These are phyloP conservation scores for Lapara coniferarum DNA, from an alignment of 2,888 invertebrate genomes.

Conservation along the genomic window DNA sequence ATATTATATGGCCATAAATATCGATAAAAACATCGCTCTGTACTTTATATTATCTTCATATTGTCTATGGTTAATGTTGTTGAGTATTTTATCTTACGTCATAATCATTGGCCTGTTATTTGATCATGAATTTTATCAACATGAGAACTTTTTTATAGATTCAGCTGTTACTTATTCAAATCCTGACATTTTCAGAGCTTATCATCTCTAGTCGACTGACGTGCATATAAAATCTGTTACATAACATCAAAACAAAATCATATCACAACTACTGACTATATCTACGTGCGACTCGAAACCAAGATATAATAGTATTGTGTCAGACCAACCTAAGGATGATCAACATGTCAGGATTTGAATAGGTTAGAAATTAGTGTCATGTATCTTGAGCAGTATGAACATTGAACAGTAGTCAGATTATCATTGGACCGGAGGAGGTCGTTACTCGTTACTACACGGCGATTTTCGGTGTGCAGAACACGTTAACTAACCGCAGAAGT, in stretches of 20 bases:
- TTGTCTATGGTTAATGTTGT: not conserved
- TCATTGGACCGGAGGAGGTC: no score
- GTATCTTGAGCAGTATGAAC: not conserved
- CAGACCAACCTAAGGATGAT: not conserved
- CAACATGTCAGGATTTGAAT: not conserved
- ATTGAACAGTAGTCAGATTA: not conserved
- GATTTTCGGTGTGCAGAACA: not conserved
- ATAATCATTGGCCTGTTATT: not conserved
- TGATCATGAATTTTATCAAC: not conserved
- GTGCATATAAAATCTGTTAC: not conserved
- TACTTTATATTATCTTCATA: not conserved
- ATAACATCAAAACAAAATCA: conserved; percentile 7
- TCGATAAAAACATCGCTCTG: not conserved
- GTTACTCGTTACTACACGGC: not conserved
- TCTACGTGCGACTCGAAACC: not conserved
- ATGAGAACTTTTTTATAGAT: not conserved
- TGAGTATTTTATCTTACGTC: not conserved
- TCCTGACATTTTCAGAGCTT: not conserved
- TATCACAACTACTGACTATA: not conserved
- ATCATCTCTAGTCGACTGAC: not conserved
- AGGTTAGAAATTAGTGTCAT: not conserved
- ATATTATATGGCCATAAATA: no score
- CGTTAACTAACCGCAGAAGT: not conserved
- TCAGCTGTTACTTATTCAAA: not conserved
- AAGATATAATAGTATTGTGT: not conserved